phyloP scores from a whole-genome alignment of 2,797 vertebrate species.

The Brachymystax lenok region DNA sequence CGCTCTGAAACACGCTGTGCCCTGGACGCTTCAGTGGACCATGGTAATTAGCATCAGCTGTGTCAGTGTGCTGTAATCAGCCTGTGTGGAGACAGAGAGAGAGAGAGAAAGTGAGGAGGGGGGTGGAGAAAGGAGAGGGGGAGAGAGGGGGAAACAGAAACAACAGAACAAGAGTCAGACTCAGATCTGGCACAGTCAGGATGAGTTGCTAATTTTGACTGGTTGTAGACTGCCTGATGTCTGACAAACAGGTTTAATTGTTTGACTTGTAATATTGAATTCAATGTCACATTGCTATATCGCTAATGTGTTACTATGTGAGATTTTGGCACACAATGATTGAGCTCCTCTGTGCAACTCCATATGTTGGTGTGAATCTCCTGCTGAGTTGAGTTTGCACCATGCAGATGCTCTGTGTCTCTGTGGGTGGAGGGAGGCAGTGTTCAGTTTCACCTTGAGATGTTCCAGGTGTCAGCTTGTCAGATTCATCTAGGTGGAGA shows the following conservation, averaged over 20 bases:
- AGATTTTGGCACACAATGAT: not conserved
- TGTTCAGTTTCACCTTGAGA: not conserved
- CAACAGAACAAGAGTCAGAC: not conserved
- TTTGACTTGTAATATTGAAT: not conserved
- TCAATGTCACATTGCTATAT: not conserved
- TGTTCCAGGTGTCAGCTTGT: constrained; percentile 3
- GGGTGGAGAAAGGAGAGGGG: not conserved
- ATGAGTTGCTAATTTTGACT: not conserved
- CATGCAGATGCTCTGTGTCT: not conserved
- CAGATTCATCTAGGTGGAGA: not conserved
- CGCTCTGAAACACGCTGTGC: constrained; percentile 31
- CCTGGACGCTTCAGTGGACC: constrained; percentile 38
- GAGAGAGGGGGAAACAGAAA: not conserved
- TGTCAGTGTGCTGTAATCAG: not conserved
- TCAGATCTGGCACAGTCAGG: too few species aligned
- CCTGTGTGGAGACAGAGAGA: too few species aligned
- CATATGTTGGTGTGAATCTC: not conserved
- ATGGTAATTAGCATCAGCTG: constrained; percentile 44
- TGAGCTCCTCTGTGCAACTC: not conserved
- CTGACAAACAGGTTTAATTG: not conserved
- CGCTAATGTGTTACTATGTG: not conserved
- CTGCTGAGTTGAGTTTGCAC: not conserved
- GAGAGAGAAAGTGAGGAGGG: not conserved
- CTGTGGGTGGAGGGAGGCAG: not conserved
- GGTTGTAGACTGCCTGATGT: not conserved